Conservation (phyloP, 2,797 vertebrate genomes). For the Pterois miles region DNA sequence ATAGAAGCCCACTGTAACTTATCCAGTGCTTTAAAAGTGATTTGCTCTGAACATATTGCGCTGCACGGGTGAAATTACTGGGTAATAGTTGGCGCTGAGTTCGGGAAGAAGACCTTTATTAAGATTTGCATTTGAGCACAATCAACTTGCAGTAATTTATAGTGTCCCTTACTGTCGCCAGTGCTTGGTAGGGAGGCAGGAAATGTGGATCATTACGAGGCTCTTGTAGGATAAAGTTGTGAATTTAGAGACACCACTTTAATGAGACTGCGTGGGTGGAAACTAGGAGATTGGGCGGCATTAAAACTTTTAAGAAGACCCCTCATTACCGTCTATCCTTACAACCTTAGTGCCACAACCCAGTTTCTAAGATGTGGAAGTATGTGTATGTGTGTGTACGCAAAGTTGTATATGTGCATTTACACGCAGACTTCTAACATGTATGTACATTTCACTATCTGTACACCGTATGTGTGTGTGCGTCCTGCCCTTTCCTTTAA, state of each 20-base stretch:
- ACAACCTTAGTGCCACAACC: slow-evolving; percentile 19
- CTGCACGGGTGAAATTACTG: slow-evolving; percentile 25
- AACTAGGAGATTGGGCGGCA: slow-evolving; percentile 22
- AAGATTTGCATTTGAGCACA: slow-evolving; percentile 22
- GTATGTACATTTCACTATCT: not conserved
- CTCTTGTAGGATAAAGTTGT: slow-evolving; percentile 44
- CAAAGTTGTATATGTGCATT: not conserved
- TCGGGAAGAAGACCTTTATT: slow-evolving; percentile 19
- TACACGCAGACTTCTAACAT: slow-evolving; percentile 13
- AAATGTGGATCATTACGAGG: slow-evolving; percentile 56
- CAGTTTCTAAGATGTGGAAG: slow-evolving; percentile 27
- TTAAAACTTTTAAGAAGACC: slow-evolving; percentile 53
- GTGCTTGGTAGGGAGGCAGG: slow-evolving; percentile 28
- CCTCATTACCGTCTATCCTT: slow-evolving; percentile 59
- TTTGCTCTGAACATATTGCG: slow-evolving; percentile 44
- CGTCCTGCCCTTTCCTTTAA: slow-evolving; percentile 44
- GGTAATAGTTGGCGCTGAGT: slow-evolving; percentile 10
- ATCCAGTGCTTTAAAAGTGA: slow-evolving; percentile 36
- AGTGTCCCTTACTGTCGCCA: slow-evolving; percentile 29
- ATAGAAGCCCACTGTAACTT: slow-evolving; percentile 35
- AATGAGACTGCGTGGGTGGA: slow-evolving; percentile 64
- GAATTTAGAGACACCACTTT: slow-evolving; percentile 46
- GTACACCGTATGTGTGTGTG: not conserved
- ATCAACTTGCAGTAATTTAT: slow-evolving; percentile 27
- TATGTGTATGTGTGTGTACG: not conserved